These are phyloP conservation scores for Monoplex corrugatus DNA, from an alignment of 2,888 invertebrate species.

Conservation along the genomic window DNA sequence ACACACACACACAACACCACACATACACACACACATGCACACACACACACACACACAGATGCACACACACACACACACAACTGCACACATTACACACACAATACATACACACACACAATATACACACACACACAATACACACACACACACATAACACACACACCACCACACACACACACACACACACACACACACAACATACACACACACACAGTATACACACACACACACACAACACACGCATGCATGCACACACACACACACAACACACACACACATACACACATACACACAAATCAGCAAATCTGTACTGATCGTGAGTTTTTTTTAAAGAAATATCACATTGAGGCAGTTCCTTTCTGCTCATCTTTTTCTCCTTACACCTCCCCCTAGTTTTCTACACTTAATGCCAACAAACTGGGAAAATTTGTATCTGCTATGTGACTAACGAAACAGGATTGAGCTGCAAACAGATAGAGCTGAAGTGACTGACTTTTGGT, in stretches of 20 bases:
- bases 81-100: not conserved
- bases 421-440: too few species aligned
- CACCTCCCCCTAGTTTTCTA: too few species aligned
- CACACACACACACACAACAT: not conserved
- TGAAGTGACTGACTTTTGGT: too few species aligned
- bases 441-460: too few species aligned
- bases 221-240: not conserved
- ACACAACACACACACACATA: constrained; percentile 13
- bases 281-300: not conserved
- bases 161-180: not conserved
- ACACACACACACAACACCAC: not conserved
- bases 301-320: too few species aligned
- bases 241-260: not conserved
- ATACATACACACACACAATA: not conserved
- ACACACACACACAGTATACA: not conserved
- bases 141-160: not conserved
- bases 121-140: not conserved
- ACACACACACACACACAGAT: not conserved
- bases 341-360: too few species aligned
- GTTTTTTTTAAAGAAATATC: too few species aligned
- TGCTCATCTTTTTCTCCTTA: too few species aligned
- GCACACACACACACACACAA: not conserved
- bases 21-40: not conserved
- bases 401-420: too few species aligned
- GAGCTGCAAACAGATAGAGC: too few species aligned